Evolutionary conservation across 2,888 invertebrate species (phyloP).

Genomic region (Vannuccia rotundouncinata): DNA sequence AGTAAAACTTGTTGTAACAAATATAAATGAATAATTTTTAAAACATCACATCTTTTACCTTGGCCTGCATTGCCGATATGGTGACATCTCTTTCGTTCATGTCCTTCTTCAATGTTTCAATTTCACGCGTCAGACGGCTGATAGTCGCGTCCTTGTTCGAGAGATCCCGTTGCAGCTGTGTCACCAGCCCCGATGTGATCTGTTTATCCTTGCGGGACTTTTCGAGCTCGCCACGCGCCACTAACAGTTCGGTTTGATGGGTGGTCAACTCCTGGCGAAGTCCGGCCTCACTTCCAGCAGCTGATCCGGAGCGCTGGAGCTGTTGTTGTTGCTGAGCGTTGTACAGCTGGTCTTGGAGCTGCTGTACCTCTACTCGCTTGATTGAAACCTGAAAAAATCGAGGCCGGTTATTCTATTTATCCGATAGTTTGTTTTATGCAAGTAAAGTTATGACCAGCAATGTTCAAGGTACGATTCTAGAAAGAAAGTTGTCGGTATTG

Average conservation of each 20-base stretch:
- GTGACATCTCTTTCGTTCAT: conserved; percentile 49
- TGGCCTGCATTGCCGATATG: conserved; percentile 46
- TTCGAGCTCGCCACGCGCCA: conserved; percentile 50
- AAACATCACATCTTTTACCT: too few species aligned
- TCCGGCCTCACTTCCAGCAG: background rate
- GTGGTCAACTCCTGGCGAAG: background rate
- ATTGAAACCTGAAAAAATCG: conserved; percentile 43
- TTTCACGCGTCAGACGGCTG: conserved; percentile 51
- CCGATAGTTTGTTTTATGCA: too few species aligned
- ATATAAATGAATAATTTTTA: too few species aligned
- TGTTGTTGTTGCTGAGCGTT: background rate
- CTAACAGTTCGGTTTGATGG: conserved; percentile 35
- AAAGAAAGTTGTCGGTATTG: too few species aligned
- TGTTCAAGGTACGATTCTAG: too few species aligned
- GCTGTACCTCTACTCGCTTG: conserved; percentile 47
- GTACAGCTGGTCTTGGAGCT: conserved; percentile 49
- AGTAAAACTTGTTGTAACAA: too few species aligned
- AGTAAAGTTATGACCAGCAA: too few species aligned
- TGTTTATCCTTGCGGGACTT: conserved; percentile 53
- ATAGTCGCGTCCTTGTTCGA: conserved; percentile 54
- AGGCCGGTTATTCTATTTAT: background rate
- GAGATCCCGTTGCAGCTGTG: conserved; percentile 55
- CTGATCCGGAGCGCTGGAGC: background rate
- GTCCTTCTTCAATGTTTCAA: conserved; percentile 52
- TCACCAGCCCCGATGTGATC: conserved; percentile 53